Conservation (phyloP, 2,797 vertebrate species). For the Petrocephalus schoutedeni region DNA sequence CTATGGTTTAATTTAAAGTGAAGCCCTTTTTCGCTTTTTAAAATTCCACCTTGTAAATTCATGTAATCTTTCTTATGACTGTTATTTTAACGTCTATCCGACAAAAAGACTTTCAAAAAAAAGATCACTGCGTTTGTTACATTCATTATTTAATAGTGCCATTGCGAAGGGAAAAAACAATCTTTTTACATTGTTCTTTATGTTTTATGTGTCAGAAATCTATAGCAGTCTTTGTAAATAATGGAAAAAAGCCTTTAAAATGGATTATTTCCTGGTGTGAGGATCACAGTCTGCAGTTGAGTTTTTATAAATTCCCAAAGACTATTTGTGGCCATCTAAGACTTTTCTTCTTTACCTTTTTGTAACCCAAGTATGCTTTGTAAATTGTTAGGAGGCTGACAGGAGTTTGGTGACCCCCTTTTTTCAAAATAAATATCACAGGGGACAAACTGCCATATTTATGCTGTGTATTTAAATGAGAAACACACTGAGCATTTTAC, state of each 20-base stretch:
- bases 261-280: background rate
- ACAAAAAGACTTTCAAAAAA: background rate
- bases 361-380: background rate
- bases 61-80: background rate
- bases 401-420: background rate
- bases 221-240: background rate
- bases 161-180: background rate
- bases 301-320: background rate
- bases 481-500: background rate
- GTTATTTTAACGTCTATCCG: background rate
- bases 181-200: background rate
- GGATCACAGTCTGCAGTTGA: background rate
- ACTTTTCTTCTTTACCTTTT: background rate
- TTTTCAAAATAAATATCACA: slow-evolving; percentile 11
- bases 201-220: slow-evolving; percentile 1
- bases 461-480: background rate
- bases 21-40: background rate
- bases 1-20: background rate
- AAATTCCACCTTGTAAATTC: background rate
- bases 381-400: background rate
- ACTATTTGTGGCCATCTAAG: background rate
- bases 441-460: background rate
- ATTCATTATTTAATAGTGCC: background rate
- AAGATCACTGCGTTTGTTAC: background rate
- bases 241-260: background rate